phyloP scores from a whole-genome alignment of 2,797 vertebrate species.

The Gallirallus australis region DNA sequence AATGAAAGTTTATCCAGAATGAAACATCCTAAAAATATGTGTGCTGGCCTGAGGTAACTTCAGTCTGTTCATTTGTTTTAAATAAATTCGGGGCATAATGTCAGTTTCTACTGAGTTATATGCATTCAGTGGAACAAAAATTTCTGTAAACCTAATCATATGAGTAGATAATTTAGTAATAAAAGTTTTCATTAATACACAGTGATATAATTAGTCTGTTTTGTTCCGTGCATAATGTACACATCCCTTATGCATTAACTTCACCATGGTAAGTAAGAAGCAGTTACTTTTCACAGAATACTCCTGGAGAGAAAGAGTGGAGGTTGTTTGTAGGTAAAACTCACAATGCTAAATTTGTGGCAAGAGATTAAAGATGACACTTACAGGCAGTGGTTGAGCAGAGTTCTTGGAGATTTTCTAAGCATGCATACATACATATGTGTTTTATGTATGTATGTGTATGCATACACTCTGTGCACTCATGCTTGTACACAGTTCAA shows the following conservation, averaged over 20 bases:
- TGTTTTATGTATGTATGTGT: not conserved
- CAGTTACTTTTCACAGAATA: slow-evolving; percentile 8
- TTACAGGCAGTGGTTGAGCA: not conserved
- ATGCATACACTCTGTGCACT: too few species aligned
- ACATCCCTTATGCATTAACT: slow-evolving; percentile 1
- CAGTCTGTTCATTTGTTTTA: not conserved
- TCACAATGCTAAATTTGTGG: slow-evolving; percentile 40
- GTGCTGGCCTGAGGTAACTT: not conserved
- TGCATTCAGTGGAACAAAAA: not conserved
- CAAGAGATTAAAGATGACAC: not conserved
- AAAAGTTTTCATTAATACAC: not conserved
- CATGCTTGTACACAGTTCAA: not conserved
- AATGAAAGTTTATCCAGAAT: not conserved
- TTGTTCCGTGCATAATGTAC: not conserved
- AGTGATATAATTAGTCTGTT: not conserved
- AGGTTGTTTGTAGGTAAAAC: slow-evolving; percentile 26
- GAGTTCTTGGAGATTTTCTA: not conserved
- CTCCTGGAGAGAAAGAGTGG: not conserved
- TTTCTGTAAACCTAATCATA: not conserved
- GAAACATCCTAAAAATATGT: not conserved
- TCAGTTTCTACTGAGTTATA: not conserved
- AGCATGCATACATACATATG: accelerated
- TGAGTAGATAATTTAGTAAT: not conserved
- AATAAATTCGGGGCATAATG: not conserved
- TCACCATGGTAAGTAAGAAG: slow-evolving; percentile 15